Conservation (phyloP, 1,140 invertebrate species). For the Holotrichia oblita region DNA sequence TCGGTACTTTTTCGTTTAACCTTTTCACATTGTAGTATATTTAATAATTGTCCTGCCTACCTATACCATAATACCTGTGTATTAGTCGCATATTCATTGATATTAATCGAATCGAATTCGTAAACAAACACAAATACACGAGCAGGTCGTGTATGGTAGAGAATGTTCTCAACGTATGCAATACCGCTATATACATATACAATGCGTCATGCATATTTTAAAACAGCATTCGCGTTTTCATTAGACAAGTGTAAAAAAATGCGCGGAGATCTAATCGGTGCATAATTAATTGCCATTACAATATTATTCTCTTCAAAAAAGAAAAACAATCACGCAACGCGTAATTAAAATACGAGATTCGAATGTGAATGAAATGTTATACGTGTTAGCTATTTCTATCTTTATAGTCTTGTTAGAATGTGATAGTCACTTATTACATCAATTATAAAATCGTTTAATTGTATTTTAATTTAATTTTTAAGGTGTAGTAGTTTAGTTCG, state of each 20-base stretch:
- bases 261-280: constrained; percentile 10
- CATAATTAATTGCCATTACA: constrained; percentile 17
- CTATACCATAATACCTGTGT: neutral
- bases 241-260: constrained; percentile 12
- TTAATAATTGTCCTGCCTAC: neutral
- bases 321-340: constrained; percentile 3
- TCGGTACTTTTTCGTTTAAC: no score
- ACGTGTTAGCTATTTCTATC: no score
- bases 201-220: constrained; percentile 17
- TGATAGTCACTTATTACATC: neutral
- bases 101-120: constrained; percentile 20
- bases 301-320: neutral
- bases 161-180: neutral
- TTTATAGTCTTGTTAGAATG: neutral
- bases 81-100: neutral
- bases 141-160: neutral
- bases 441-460: neutral
- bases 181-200: neutral
- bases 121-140: neutral
- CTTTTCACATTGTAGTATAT: no score
- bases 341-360: constrained; percentile 3
- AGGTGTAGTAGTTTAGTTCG: no score
- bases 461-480: no score
- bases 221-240: constrained; percentile 6
- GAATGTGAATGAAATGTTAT: neutral